These are phyloP conservation scores for Phodopus roborovskii DNA, from an alignment of 2,113 vertebrate species.

Conservation along the genomic window DNA sequence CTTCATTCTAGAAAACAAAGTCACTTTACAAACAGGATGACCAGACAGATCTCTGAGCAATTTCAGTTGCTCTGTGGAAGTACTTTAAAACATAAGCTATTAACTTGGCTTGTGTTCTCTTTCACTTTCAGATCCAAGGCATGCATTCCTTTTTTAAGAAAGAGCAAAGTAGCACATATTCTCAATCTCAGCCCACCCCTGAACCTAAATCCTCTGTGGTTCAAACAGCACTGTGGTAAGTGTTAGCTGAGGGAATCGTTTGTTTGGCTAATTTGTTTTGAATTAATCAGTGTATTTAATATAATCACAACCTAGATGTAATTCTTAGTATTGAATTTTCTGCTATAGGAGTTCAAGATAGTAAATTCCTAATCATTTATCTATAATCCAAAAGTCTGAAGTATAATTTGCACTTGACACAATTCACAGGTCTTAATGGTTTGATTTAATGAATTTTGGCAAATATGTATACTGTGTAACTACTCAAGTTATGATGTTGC, in stretches of 20 bases:
- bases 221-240: constrained; percentile 95
- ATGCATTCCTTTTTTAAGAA: constrained; percentile 94
- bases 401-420: background rate
- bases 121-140: constrained; percentile 92
- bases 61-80: constrained; percentile 18
- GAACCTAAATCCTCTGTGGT: constrained; percentile 97
- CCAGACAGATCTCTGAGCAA: background rate
- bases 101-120: constrained; percentile 58
- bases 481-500: background rate
- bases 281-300: constrained; percentile 27
- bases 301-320: background rate
- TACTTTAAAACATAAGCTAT: constrained; percentile 31
- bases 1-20: constrained; percentile 39
- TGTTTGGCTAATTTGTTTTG: constrained; percentile 40
- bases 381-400: constrained; percentile 10
- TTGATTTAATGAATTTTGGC: constrained; percentile 38
- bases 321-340: constrained; percentile 40
- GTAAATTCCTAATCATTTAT: constrained; percentile 44
- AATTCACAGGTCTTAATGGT: constrained; percentile 38
- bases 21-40: background rate
- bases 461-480: background rate
- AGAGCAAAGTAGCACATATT: constrained; percentile 94
- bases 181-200: constrained; percentile 97
- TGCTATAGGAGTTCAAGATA: background rate
- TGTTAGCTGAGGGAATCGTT: constrained; percentile 40